These are phyloP conservation scores for Microctonus aethiopoides DNA, from an alignment of 2,888 invertebrate species.

Conservation along the genomic window DNA sequence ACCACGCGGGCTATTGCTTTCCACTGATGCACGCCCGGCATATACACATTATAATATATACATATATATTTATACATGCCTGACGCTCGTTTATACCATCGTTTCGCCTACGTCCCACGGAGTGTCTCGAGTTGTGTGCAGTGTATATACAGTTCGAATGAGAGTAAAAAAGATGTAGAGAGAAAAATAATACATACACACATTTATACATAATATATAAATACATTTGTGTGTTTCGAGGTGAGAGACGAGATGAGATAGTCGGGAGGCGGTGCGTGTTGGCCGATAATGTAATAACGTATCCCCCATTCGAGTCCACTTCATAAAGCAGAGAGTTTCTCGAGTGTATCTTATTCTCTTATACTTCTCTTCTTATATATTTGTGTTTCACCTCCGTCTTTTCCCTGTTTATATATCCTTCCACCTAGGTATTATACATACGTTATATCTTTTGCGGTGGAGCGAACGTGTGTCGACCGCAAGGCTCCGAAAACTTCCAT, in stretches of 20 bases:
- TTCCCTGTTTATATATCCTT: slow-evolving; percentile 34
- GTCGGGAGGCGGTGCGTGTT: slow-evolving; percentile 55
- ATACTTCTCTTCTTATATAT: slow-evolving; percentile 3
- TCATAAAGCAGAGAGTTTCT: slow-evolving; percentile 59
- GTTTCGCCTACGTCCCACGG: background rate
- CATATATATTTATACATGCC: slow-evolving; percentile 9
- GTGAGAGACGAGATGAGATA: slow-evolving; percentile 36
- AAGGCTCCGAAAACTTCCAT: background rate
- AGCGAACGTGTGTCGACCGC: slow-evolving; percentile 2
- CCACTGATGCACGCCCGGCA: slow-evolving; percentile 14
- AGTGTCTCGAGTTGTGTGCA: background rate
- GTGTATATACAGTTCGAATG: background rate
- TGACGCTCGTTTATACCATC: slow-evolving; percentile 10
- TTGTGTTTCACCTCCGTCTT: slow-evolving; percentile 17
- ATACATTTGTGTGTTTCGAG: slow-evolving; percentile 36
- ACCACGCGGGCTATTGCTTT: slow-evolving; percentile 30
- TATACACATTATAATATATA: slow-evolving; percentile 29
- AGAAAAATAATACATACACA: background rate
- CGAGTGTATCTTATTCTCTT: slow-evolving; percentile 26
- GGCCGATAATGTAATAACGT: slow-evolving; percentile 63
- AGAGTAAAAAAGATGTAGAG: background rate
- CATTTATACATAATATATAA: slow-evolving; percentile 14
- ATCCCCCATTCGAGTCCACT: slow-evolving; percentile 58
- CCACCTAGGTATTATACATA: slow-evolving; percentile 11
- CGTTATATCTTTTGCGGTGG: slow-evolving; percentile 26